Evolutionary conservation across 2,797 vertebrate species (phyloP).

Genomic region (Podarcis siculus): DNA sequence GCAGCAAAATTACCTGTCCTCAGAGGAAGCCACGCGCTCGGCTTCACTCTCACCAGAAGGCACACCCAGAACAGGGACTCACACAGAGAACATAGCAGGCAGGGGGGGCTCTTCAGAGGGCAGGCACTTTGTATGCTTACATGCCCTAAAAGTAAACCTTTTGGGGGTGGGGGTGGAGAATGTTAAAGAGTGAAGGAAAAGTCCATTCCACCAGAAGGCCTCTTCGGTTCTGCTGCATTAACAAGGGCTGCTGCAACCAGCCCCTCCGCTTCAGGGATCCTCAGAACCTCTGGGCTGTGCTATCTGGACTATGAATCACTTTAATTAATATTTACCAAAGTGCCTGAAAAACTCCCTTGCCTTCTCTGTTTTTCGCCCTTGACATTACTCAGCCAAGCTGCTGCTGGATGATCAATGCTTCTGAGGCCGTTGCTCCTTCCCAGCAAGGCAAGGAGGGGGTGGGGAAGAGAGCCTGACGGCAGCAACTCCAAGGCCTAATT

Average conservation of each 20-base stretch:
- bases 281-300: conserved; percentile 33
- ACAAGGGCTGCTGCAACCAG: background rate
- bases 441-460: background rate
- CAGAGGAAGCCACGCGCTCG: background rate
- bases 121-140: background rate
- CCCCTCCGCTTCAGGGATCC: conserved; percentile 60
- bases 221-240: background rate
- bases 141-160: background rate
- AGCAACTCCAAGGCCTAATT: background rate
- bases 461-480: background rate
- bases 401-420: background rate
- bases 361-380: conserved; percentile 33
- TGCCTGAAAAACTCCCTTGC: conserved; percentile 45
- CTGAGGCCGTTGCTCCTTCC: conserved; percentile 58
- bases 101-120: background rate
- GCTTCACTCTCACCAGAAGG: background rate
- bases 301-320: conserved; percentile 38
- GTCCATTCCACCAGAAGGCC: too few relatives aligned
- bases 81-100: background rate
- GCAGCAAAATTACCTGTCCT: background rate
- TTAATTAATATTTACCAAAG: conserved; percentile 63
- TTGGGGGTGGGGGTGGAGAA: too few relatives aligned
- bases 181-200: too few relatives aligned
- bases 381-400: conserved; percentile 40
- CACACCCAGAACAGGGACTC: too few relatives aligned